Conservation (phyloP, 2,797 vertebrate genomes). For the Erpetoichthys calabaricus region DNA sequence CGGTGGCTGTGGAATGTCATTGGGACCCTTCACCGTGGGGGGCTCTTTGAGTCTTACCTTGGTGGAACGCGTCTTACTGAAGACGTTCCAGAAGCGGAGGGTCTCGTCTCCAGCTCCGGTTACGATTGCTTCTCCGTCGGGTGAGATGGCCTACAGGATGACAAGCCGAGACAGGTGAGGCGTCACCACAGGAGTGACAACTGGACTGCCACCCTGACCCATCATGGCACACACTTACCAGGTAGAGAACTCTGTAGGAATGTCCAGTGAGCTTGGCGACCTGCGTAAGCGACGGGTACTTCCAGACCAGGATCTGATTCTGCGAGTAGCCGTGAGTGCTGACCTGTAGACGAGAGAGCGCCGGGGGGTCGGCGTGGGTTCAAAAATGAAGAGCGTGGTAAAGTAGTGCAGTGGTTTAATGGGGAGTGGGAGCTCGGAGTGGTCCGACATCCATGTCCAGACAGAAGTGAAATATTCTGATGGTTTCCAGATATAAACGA, state of each 20-base stretch:
- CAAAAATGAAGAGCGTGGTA: too few relatives aligned
- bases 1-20: too few relatives aligned
- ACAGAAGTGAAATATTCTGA: too few relatives aligned
- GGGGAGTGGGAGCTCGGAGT: too few relatives aligned
- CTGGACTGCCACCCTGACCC: background rate
- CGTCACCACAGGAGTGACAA: background rate
- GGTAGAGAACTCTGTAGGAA: slow-evolving; percentile 63
- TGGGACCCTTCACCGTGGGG: too few relatives aligned
- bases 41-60: slow-evolving; percentile 35
- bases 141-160: slow-evolving; percentile 49
- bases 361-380: too few relatives aligned
- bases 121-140: slow-evolving; percentile 65
- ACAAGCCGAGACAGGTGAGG: background rate
- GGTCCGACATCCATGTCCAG: too few relatives aligned
- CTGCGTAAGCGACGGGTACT: slow-evolving; percentile 63
- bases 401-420: too few relatives aligned
- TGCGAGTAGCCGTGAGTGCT: slow-evolving; percentile 72
- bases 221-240: slow-evolving; percentile 35
- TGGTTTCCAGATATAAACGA: too few relatives aligned
- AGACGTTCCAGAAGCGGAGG: slow-evolving; percentile 68
- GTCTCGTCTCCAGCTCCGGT: slow-evolving; percentile 67
- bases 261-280: slow-evolving; percentile 68
- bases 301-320: slow-evolving; percentile 73
- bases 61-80: slow-evolving; percentile 67
- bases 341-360: slow-evolving; percentile 34